Base-by-base conservation (phyloP, 2,113 vertebrate species). In the Hirundichthys speculiger region DNA sequence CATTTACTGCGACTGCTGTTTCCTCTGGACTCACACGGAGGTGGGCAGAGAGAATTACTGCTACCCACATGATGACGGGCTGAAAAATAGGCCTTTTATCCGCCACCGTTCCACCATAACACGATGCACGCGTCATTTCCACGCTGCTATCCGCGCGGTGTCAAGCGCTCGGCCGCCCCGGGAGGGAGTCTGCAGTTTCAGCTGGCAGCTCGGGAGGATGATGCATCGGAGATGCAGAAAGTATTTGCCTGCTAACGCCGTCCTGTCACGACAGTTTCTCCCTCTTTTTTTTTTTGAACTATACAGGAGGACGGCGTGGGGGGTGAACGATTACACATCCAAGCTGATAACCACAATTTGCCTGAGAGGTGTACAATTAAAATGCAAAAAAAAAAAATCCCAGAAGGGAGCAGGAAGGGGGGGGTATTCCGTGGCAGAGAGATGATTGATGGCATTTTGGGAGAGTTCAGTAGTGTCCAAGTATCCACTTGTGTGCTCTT, bases 11-110 rank as follows among this genome's bases (percentile, higher is more conserved):
- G n/a, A n/a, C n/a, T n/a, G n/a, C 62, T 83, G 73, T 83, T 86
- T 83, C 76, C 59, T 76, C 75, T 84, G 76, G 76, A 64, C 78
- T 65, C 66, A 22, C 58, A 74, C 11, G 55, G 64, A 89, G 71
- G 74, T 73, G 77, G 65, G 74, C 58, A 64, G 77, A 60, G 80
- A 83, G 85, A 80, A 89, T 85, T 75, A 90, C 74, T 20, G 55
- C 74, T 75, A 64, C 85, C 89, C 89, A 88, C 88, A 90, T 86
- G 84, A 85, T 77, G 86, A 88, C 54, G 81, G 74, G 67, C 78
- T 79, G 80, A 89, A 87, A 91, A 83, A 89, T 72, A 69, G 85
- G 70, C 76, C 85, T 85, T 89, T 86, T 83, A 84, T 87, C 80
- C 77, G 19, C 52, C 77, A 68, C 72, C 80, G 77, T 67, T 83